These are phyloP conservation scores for Coregonus clupeaformis DNA, from an alignment of 2,113 vertebrate genomes.

Conservation along the genomic window DNA sequence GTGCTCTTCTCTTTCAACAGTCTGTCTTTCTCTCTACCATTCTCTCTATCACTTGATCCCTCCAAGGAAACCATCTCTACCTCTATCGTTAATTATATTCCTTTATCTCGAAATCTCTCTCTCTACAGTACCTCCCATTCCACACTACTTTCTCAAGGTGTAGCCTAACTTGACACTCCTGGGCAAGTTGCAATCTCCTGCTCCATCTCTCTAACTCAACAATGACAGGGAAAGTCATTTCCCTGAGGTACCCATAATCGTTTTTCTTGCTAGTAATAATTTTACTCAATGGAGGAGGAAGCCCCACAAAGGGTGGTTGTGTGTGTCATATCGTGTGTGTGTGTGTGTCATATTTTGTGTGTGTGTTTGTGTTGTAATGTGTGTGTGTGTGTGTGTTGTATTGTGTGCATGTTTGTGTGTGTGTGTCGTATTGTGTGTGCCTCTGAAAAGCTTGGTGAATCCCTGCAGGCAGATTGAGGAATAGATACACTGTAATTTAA, in stretches of 20 bases:
- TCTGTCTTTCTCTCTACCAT: constrained; percentile 3
- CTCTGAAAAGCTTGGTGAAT: background rate
- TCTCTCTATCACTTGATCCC: background rate
- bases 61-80: background rate
- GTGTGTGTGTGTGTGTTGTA: too few species aligned
- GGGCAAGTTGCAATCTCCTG: background rate
- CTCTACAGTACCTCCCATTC: background rate
- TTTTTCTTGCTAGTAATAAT: background rate
- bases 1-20: too few species aligned
- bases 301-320: too few species aligned
- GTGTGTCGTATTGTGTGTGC: background rate
- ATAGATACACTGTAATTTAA: background rate
- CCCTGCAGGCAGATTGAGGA: background rate
- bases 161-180: background rate
- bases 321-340: too few species aligned
- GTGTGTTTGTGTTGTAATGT: too few species aligned
- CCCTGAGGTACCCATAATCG: background rate
- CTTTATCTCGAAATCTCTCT: background rate
- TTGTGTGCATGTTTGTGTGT: too few species aligned
- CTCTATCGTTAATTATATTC: background rate
- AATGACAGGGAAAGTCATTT: background rate
- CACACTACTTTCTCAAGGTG: background rate
- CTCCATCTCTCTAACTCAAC: background rate
- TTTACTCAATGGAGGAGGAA: too few species aligned
- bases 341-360: too few species aligned